Percentiles rank a stretch among this genome's conserved stretches.
These are phyloP conservation scores for Andrena marginata DNA, from an alignment of 2,888 invertebrate species.

Conservation along the genomic window DNA sequence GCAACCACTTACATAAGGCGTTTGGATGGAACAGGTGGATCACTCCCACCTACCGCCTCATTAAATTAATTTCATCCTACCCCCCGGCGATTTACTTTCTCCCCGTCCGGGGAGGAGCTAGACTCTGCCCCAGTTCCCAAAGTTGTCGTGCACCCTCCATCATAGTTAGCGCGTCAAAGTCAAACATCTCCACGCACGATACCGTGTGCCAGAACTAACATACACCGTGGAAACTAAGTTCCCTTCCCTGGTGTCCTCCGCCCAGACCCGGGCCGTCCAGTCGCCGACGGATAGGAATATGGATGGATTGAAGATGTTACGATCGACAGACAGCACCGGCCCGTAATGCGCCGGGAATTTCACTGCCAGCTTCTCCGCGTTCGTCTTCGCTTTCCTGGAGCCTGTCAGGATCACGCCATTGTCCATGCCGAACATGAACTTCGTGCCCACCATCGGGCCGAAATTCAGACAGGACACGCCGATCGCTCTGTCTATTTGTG, in stretches of 20 bases:
- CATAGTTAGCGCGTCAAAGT: conserved; percentile 5
- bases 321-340: conserved; percentile 94
- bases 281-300: conserved; percentile 97
- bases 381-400: conserved; percentile 89
- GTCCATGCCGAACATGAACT: conserved; percentile 91
- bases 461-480: conserved; percentile 92
- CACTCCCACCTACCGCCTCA: not conserved
- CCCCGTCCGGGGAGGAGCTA: not conserved
- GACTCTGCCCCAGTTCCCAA: not conserved
- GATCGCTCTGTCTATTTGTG: conserved; percentile 88
- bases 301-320: conserved; percentile 96
- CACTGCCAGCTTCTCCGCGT: conserved; percentile 90
- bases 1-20: not conserved
- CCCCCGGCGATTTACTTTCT: not conserved
- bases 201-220: conserved; percentile 20
- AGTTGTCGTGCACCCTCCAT: not conserved
- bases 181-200: conserved; percentile 2
- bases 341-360: conserved; percentile 88
- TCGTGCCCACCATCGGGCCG: conserved; percentile 92
- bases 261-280: conserved; percentile 96
- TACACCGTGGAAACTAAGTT: conserved; percentile 94
- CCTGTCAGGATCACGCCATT: conserved; percentile 88
- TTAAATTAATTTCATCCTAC: not conserved
- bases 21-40: not conserved
- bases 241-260: conserved; percentile 96